Conservation (phyloP, 2,888 invertebrate species). For the Caenorhabditis sp. region DNA sequence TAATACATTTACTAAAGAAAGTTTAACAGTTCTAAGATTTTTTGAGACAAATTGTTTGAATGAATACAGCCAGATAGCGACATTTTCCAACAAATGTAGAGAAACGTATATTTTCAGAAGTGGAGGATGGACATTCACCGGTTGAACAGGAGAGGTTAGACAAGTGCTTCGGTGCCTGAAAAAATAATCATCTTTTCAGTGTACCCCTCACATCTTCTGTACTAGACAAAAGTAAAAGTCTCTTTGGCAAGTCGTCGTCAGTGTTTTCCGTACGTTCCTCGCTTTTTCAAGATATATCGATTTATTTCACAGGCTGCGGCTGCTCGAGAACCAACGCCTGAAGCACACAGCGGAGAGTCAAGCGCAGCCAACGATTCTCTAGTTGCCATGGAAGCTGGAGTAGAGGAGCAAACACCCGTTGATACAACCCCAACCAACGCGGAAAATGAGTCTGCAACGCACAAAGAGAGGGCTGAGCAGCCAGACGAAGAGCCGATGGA, state of each 20-base stretch:
- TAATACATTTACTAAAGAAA: too few relatives aligned
- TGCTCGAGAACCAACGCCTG: slow-evolving; percentile 6
- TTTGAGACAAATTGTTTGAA: too few relatives aligned
- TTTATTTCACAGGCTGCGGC: not conserved
- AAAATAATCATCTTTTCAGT: slow-evolving; percentile 12
- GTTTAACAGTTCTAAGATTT: not conserved
- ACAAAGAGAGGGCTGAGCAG: not conserved
- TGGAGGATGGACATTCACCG: slow-evolving; percentile 8
- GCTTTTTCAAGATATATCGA: not conserved
- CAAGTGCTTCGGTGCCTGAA: not conserved
- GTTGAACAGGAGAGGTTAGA: slow-evolving; percentile 16
- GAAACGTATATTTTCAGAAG: slow-evolving; percentile 24
- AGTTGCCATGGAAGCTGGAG: slow-evolving; percentile 3
- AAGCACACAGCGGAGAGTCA: not conserved
- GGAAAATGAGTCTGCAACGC: not conserved
- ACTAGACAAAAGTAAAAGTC: slow-evolving; percentile 51
- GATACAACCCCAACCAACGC: not conserved
- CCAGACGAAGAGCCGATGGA: slow-evolving; percentile 8
- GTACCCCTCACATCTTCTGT: slow-evolving; percentile 15
- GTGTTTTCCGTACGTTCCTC: not conserved
- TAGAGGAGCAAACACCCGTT: not conserved
- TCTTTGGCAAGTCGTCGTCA: slow-evolving; percentile 55
- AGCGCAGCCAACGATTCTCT: not conserved
- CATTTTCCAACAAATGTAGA: too few relatives aligned
- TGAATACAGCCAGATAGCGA: too few relatives aligned